Evolutionary conservation across 2,888 invertebrate genomes (phyloP), one percentile per base, ranked within the genome.

Genomic region (Molanna angustata): DNA sequence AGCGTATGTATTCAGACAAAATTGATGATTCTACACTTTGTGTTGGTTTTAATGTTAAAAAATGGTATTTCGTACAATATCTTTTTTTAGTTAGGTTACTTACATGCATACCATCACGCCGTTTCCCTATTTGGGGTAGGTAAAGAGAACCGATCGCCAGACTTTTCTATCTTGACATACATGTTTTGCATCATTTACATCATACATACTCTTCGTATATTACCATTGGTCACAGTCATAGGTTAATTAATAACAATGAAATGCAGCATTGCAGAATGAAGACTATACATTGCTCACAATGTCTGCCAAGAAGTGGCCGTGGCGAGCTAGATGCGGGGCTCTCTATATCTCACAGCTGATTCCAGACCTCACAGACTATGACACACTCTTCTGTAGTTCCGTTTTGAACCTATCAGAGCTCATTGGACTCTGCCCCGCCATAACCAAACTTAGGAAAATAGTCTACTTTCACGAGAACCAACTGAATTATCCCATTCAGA

Each of bases 391-490:
- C 63, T 76, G 82, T 17, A 86, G 85, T 62, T 85, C 84, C 2
- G 84, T 88, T 2, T 66, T 88, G 11, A 87, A 84, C 64, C 68
- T 89, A 59, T 79, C 85, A 7, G 88, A 89, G 66, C 68, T 89
- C 17, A 60, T 86, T 22, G 86, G 85, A 0, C 68, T 88, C 2
- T 70, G 87, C 33, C 80, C 82, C 2, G 85, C 87, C 66, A 69
- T 88, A 37, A 69, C 67, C 1, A 61, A 60, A 1, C 67, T 80
- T 22, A 74, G 75, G 31, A 89, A 88, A 69, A 74, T 88, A 17
- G 71, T 88, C 0, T 89, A 88, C 64, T 88, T 88, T 62, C 88
- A 89, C 66, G 88, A 89, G 68, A 88, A 89, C 66, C 88, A 89
- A 65, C 67, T 88, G 20, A 74, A 82, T 1, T 88, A 88, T 69